Evolutionary conservation across 2,797 vertebrate species (phyloP).

Genomic region (Silurus lanzhouensis): DNA sequence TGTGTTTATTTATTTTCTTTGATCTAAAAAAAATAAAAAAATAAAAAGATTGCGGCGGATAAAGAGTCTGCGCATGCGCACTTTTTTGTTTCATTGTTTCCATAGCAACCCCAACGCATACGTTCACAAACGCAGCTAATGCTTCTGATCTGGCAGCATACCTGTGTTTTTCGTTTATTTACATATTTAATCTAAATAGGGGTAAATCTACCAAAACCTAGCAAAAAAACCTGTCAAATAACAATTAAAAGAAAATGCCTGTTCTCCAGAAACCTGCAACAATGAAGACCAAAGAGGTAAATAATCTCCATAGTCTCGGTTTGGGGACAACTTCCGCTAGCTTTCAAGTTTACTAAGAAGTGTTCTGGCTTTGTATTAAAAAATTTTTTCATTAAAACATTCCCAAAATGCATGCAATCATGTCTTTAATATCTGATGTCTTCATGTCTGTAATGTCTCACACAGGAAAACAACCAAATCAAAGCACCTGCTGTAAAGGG

Average conservation of each 20-base stretch:
- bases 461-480: constrained; percentile 56
- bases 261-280: constrained; percentile 49
- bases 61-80: neutral
- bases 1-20: neutral
- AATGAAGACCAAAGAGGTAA: constrained; percentile 65
- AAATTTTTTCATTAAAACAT: neutral
- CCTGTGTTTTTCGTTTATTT: neutral
- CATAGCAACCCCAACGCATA: constrained; percentile 9
- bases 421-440: neutral
- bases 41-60: no score
- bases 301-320: neutral
- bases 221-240: neutral
- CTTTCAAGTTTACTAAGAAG: neutral
- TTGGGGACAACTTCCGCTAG: neutral
- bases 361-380: neutral
- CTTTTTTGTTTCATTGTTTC: neutral
- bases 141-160: no score
- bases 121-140: neutral
- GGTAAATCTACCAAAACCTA: neutral
- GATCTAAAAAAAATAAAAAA: neutral
- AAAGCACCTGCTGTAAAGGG: constrained; percentile 62
- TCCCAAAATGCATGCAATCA: neutral
- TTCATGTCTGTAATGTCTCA: neutral
- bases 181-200: neutral
- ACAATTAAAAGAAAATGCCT: constrained; percentile 52